A percentile compares a stretch with the other conserved stretches of the same genome.
Evolutionary conservation across 2,113 vertebrate genomes (phyloP).

Genomic region (Tyto alba): DNA sequence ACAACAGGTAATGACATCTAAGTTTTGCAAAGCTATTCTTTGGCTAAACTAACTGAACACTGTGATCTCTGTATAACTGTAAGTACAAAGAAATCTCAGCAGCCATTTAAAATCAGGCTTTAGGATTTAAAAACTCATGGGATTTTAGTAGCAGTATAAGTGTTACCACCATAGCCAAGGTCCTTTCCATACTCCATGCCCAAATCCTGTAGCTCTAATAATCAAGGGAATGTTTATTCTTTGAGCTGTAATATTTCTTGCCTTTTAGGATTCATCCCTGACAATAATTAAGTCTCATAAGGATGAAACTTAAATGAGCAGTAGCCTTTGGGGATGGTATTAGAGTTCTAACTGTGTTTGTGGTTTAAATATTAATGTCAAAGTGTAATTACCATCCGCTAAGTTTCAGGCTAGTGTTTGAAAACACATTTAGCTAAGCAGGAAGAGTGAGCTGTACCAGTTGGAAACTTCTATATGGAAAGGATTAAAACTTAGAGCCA

Average conservation of each 20-base stretch:
- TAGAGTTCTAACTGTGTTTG: slow-evolving; percentile 70
- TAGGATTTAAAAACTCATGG: neutral
- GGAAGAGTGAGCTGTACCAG: slow-evolving; percentile 7
- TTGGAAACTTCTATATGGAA: neutral
- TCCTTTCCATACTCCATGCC: neutral
- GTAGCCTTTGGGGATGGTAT: slow-evolving; percentile 68
- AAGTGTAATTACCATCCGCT: slow-evolving; percentile 65
- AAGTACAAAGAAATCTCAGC: neutral
- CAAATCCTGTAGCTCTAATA: neutral
- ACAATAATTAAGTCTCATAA: slow-evolving; percentile 75
- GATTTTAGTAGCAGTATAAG: neutral
- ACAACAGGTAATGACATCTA: neutral
- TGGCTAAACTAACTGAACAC: neutral
- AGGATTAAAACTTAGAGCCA: neutral
- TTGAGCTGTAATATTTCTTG: slow-evolving; percentile 35
- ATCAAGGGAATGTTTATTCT: slow-evolving; percentile 11
- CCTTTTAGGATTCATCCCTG: slow-evolving; percentile 65
- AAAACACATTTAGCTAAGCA: slow-evolving; percentile 43
- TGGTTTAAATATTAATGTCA: slow-evolving; percentile 78
- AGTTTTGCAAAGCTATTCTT: neutral
- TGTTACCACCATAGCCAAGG: neutral
- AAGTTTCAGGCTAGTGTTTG: slow-evolving; percentile 47
- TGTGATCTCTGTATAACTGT: neutral
- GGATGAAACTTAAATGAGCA: slow-evolving; percentile 64
- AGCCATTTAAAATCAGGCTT: neutral